Evolutionary conservation across 2,113 vertebrate genomes (phyloP), one percentile per base, ranked within the genome.

Genomic region (Oncorhynchus gorbuscha): DNA sequence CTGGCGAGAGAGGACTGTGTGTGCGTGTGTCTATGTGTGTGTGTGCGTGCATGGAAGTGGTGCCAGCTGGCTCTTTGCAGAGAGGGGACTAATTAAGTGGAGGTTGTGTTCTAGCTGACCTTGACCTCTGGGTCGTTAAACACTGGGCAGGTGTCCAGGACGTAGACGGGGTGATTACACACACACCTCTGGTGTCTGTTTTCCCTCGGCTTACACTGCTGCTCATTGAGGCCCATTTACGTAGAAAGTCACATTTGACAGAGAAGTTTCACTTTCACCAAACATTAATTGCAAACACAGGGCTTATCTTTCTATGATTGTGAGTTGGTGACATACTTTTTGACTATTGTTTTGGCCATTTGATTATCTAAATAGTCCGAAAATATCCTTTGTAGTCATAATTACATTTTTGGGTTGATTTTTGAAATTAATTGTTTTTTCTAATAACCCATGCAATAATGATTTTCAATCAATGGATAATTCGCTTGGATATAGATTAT

Each of bases 111-210:
- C 69, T 35, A n/a, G 11, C 18, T 68, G 35, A 55, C 70, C 70
- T 35, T 80, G 79, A 76, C 74, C 74, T 69, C 49, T 49, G 45
- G 64, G 24, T 28, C 51, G 28, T 14, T 35, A 35, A 26, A 45
- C 72, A 73, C 55, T 59, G 64, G 61, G 22, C 73, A 74, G 73
- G 73, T 74, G 61, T 62, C 61, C 72, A 18, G 55, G 35, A 28
- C 75, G 28, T 16, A 62, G 59, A n/a, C 2, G n/a, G 59, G n/a
- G 59, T 62, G 59, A 35, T 32, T 6, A 45, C 28, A 18, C 73
- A 49, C 35, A 35, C 6, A 39, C 6, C 8, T 11, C 8, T 11
- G 65, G 26, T 67, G 65, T 66, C 64, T 32, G 12, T 30, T 5
- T 67, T 67, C 65, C 65, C 26, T 67, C 24, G 12, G 65, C 26